Evolutionary conservation across 2,888 invertebrate genomes (phyloP).

Genomic region (Monoplex corrugatus): DNA sequence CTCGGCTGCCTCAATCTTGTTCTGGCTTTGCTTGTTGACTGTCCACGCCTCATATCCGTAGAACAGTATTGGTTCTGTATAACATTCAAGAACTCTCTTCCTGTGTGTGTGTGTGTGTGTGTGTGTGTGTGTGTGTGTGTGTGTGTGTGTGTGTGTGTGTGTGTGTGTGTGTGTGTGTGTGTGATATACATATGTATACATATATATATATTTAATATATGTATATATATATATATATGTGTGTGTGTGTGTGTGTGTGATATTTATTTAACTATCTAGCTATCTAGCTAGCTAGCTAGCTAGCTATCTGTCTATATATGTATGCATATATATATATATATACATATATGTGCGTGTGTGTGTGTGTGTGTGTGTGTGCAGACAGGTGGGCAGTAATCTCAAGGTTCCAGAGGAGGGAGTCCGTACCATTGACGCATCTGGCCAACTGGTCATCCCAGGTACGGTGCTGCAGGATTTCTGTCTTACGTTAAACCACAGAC

Average conservation of each 20-base stretch:
- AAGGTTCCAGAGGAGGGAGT: constrained; percentile 94
- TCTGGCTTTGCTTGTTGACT: too few relatives aligned
- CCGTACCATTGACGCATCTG: constrained; percentile 94
- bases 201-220: background rate
- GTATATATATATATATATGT: background rate
- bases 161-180: too few relatives aligned
- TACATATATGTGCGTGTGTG: constrained; percentile 17
- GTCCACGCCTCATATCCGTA: too few relatives aligned
- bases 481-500: too few relatives aligned
- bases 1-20: too few relatives aligned
- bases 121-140: too few relatives aligned
- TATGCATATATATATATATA: background rate
- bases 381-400: constrained; percentile 92
- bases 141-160: too few relatives aligned
- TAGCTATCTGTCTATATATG: background rate
- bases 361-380: constrained; percentile 80
- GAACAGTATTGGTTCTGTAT: too few relatives aligned
- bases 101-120: too few relatives aligned
- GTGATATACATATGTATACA: background rate
- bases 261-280: too few relatives aligned
- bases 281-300: background rate
- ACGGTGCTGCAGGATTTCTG: too few relatives aligned
- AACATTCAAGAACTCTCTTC: too few relatives aligned
- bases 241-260: background rate
- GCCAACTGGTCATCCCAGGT: constrained; percentile 93